Conservation (phyloP, 1,140 invertebrate genomes). For the Drosophila teissieri region DNA sequence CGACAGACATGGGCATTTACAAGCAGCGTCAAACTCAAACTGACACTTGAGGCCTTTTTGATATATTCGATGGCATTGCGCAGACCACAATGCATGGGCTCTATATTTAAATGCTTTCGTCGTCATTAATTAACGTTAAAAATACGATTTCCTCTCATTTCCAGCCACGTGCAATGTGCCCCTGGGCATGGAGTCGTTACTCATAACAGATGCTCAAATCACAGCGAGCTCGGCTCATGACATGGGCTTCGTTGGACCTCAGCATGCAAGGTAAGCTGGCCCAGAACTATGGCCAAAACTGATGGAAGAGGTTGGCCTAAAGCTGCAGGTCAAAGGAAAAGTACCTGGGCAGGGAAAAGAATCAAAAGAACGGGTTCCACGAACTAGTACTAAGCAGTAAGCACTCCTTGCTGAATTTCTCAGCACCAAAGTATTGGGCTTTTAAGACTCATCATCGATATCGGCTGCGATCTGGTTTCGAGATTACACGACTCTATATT, state of each 20-base stretch:
- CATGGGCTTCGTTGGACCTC: slow-evolving; percentile 94
- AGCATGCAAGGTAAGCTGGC: slow-evolving; percentile 90
- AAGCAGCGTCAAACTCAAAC: slow-evolving; percentile 47
- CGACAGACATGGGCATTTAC: slow-evolving; percentile 21
- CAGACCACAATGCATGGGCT: not conserved
- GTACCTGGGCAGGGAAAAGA: too few species aligned
- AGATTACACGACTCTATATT: not conserved
- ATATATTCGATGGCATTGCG: slow-evolving; percentile 64
- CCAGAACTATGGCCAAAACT: not conserved
- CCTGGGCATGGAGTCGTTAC: slow-evolving; percentile 95
- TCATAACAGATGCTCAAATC: slow-evolving; percentile 93
- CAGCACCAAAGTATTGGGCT: not conserved
- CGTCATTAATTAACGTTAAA: slow-evolving; percentile 63
- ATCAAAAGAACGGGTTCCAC: too few species aligned
- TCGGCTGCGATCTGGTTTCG: not conserved
- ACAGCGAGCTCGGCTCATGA: slow-evolving; percentile 96
- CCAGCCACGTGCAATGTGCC: slow-evolving; percentile 92
- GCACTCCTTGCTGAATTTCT: not conserved
- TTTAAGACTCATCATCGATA: not conserved
- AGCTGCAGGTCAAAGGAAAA: too few species aligned
- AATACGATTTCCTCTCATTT: slow-evolving; percentile 17
- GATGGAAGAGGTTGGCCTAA: not conserved
- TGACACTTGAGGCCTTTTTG: slow-evolving; percentile 69
- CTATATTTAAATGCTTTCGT: slow-evolving; percentile 50
- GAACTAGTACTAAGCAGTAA: too few species aligned